phyloP scores from a whole-genome alignment of 2,888 invertebrate species.

The Eristalis tenax region DNA sequence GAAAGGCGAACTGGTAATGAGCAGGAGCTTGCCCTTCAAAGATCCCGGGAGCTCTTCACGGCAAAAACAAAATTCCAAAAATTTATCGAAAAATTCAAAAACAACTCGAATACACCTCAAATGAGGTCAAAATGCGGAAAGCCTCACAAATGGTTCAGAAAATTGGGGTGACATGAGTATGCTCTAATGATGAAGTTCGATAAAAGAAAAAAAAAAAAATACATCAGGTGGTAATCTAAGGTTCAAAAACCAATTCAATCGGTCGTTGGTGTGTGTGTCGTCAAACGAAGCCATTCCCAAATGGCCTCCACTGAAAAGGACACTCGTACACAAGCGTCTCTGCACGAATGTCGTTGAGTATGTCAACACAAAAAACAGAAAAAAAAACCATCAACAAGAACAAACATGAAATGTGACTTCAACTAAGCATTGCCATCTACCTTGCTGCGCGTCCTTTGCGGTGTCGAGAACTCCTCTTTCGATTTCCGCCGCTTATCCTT shows the following conservation, averaged over 20 bases:
- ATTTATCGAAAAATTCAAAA: no score
- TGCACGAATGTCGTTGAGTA: not conserved
- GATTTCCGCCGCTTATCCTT: conserved; percentile 92
- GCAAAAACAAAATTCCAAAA: no score
- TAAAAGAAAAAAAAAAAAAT: not conserved
- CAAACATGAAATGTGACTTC: not conserved
- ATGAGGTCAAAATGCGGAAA: no score
- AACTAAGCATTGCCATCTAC: conserved; percentile 82
- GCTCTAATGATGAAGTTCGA: no score
- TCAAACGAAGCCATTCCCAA: not conserved
- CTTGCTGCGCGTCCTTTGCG: conserved; percentile 90
- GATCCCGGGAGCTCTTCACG: no score
- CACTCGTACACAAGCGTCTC: not conserved
- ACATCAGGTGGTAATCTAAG: not conserved
- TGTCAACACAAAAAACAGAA: not conserved
- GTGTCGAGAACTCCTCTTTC: conserved; percentile 88
- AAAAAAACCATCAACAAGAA: not conserved
- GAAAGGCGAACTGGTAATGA: no score
- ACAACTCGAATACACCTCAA: no score
- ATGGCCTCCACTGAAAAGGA: not conserved
- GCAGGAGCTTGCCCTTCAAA: no score
- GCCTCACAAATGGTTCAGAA: not conserved
- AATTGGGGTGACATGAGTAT: not conserved
- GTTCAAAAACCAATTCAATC: not conserved
- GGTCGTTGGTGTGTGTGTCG: not conserved